Percentiles rank a stretch among this genome's conserved stretches.
These are phyloP conservation scores for Silurus lanzhouensis DNA, from an alignment of 2,797 vertebrate genomes.

Conservation along the genomic window DNA sequence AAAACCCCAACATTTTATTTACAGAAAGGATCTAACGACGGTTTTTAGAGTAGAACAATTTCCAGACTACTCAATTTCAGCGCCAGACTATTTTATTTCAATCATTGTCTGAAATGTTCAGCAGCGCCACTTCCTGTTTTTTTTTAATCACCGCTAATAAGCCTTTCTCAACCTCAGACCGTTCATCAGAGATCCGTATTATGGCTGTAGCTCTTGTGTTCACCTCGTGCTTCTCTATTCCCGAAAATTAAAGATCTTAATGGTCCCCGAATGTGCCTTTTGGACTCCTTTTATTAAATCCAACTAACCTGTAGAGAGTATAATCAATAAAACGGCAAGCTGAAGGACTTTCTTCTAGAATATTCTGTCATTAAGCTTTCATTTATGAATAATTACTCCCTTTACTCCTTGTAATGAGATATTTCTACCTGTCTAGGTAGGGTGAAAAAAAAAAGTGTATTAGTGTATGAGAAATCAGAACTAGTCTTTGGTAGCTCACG, in stretches of 20 bases:
- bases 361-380: slow-evolving; percentile 54
- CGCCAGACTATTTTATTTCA: not conserved
- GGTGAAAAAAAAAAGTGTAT: not conserved
- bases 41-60: not conserved
- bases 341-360: slow-evolving; percentile 44
- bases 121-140: not conserved
- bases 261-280: not conserved
- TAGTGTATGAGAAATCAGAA: slow-evolving; percentile 10
- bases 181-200: not conserved
- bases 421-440: slow-evolving; percentile 20
- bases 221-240: not conserved
- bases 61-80: not conserved
- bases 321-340: slow-evolving; percentile 35
- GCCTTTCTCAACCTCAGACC: not conserved
- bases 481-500: not conserved
- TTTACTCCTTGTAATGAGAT: slow-evolving; percentile 50
- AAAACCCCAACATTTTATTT: too few relatives aligned
- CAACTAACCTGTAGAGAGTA: slow-evolving; percentile 8
- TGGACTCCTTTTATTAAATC: slow-evolving; percentile 26
- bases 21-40: too few relatives aligned
- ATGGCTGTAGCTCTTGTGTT: not conserved
- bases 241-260: slow-evolving; percentile 13
- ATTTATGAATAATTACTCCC: slow-evolving; percentile 52
- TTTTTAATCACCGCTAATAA: not conserved
- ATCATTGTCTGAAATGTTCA: not conserved